Base-by-base conservation (phyloP, 2,888 invertebrate genomes). In the Teinopalpus imperialis region DNA sequence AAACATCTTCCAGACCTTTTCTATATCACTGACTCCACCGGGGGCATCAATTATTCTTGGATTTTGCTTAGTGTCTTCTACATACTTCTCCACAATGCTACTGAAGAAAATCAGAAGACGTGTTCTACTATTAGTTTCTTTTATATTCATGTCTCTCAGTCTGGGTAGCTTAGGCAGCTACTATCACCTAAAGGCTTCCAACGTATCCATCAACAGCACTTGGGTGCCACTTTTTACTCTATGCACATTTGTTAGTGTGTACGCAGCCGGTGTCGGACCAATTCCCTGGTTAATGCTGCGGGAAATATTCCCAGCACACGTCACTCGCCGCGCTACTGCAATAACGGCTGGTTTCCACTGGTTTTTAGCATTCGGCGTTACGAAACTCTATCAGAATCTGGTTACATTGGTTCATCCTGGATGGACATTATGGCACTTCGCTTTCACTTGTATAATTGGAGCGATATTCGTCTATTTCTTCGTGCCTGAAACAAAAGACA, bases 261-360 rank as follows among this genome's bases (percentile, higher is more conserved):
- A 93, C 60, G 91, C 92, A 0, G 71, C 92, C 13, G 94, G 94
- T 1, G 91, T 90, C 10, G 94, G 94, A 0, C 93, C 94, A 0
- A 91, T 94, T 14, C 94, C 94, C 0, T 94, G 94, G 93, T 73
- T 94, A 61, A 91, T 94, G 89, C 59, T 91, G 10, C 81, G 93
- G 32, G 94, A 94, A 69, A 85, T 94, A 26, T 92, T 95, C 56
- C 88, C 94, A 3, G 70, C 90, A 0, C 89, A 92, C 49, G 90
- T 91, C 0, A 92, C 91, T 35, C 91, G 90, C 30, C 66, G 90
- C 43, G 94, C 94, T 0, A 91, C 93, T 16, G 92, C 93, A 0
- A 79, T 94, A n/a, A 91, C 93, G 0, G 92, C 92, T 1, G 90
- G 92, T 6, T 86, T 91, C 39, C 94, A 93, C 58, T 94, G 94